A percentile compares a stretch with the other conserved stretches of the same genome.
phyloP scores from a whole-genome alignment of 2,113 vertebrate genomes.

The Indicator indicator region DNA sequence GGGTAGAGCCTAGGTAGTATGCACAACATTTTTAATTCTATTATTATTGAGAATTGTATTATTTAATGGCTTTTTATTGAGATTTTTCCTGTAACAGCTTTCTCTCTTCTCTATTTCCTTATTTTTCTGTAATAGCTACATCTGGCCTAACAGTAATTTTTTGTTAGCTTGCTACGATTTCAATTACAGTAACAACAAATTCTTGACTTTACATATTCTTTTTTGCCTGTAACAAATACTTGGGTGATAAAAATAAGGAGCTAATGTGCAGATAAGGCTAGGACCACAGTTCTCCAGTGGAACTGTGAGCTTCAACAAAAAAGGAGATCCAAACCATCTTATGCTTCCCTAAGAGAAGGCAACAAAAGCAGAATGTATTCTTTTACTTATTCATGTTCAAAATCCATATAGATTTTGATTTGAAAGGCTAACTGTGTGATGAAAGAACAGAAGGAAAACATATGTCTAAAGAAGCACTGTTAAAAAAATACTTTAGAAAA shows the following conservation, averaged over 20 bases:
- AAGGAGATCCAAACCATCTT: not conserved
- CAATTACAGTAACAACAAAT: not conserved
- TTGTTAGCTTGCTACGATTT: not conserved
- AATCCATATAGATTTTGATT: slow-evolving; percentile 60
- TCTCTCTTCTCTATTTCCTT: not conserved
- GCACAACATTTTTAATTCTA: not conserved
- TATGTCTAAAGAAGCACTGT: slow-evolving; percentile 37
- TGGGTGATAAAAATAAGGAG: not conserved
- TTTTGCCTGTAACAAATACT: not conserved
- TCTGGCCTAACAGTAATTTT: not conserved
- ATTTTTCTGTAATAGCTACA: not conserved
- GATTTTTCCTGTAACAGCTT: not conserved
- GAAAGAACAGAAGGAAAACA: slow-evolving; percentile 69
- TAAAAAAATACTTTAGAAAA: slow-evolving; percentile 52
- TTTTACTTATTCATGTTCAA: slow-evolving; percentile 46
- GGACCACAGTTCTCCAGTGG: not conserved
- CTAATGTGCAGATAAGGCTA: not conserved
- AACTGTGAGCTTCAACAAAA: not conserved
- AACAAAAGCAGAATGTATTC: not conserved
- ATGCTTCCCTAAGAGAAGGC: not conserved
- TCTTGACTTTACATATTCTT: not conserved
- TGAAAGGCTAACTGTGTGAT: slow-evolving; percentile 59
- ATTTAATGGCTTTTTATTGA: not conserved
- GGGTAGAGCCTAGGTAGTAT: fast-evolving
- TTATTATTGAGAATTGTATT: not conserved